Base-by-base conservation (phyloP, 1,140 invertebrate genomes). In the Diachasma alloeum region DNA sequence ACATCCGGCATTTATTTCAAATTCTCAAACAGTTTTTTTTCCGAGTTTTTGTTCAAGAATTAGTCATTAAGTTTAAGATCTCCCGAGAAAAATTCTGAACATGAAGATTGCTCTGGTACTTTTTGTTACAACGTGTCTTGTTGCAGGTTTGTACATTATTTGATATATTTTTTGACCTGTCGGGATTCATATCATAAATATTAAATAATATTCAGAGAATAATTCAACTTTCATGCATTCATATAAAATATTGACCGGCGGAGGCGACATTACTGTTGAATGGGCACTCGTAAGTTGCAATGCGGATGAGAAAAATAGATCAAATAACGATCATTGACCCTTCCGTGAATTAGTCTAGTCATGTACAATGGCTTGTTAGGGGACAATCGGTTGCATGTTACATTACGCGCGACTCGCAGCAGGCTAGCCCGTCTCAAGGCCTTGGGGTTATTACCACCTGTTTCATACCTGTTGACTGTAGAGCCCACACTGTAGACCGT, bases 401-500 rank as follows among this genome's bases (percentile, higher is more conserved):
- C 26, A 67, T 72, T 53, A 77, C 53, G 17, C 67, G 24, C 59
- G 22, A 13, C 15, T 63, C 42, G 69, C 74, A 75, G 79, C 82
- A 86, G 83, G 84, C 36, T 37, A 5, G 39, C 9, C 3, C 84
- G 82, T 87, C 86, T 89, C 88, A 89, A 89, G 88, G 87, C 80
- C 87, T 86, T 80, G 85, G 80, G 87, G 87, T 88, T 87, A 82
- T 88, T 88, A 87, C 87, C 87, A 89, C 86, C 84, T 88, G 87
- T 83, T 80, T 82, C 81, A 82, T 63, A 63, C 59, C 24, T 56
- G 48, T 56, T 8, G 22, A 63, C 22, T 26, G 59, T 63, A 3
- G 31, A 6, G 2, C 31, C 31, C 31, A 31, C 31, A 31, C 31
- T 31, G 31, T 56, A 56, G 22, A 63, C 22, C 5, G 59, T 63